These are phyloP conservation scores for Chloroclysta siterata DNA, from an alignment of 2,888 invertebrate species.

Conservation along the genomic window DNA sequence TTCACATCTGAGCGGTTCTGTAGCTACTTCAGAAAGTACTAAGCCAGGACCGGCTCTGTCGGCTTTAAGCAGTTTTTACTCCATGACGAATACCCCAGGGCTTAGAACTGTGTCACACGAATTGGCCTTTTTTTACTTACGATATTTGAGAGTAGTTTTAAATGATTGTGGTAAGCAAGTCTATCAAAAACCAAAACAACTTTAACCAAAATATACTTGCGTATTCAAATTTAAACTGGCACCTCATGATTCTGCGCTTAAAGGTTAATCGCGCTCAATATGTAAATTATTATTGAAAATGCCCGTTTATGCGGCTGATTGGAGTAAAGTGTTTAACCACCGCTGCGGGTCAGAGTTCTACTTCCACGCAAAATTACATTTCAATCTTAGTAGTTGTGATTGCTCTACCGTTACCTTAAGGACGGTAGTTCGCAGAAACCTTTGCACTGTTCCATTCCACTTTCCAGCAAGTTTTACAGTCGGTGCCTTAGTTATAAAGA, in stretches of 20 bases:
- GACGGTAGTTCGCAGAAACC: constrained; percentile 45
- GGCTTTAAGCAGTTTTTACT: too few relatives aligned
- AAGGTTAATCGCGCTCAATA: constrained; percentile 35
- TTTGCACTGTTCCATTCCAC: constrained; percentile 32
- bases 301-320: constrained; percentile 40
- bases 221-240: constrained; percentile 18
- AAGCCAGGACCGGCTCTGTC: too few relatives aligned
- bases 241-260: constrained; percentile 28
- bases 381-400: constrained; percentile 58
- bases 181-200: neutral
- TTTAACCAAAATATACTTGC: constrained; percentile 12
- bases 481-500: constrained; percentile 22
- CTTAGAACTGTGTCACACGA: too few relatives aligned
- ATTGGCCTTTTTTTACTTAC: too few relatives aligned
- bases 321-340: constrained; percentile 50
- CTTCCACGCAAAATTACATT: constrained; percentile 69
- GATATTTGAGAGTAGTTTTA: neutral
- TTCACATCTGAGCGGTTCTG: too few relatives aligned
- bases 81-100: too few relatives aligned
- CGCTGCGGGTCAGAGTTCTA: constrained; percentile 58
- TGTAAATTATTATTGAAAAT: constrained; percentile 41
- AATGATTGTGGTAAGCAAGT: neutral
- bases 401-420: constrained; percentile 46
- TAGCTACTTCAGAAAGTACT: too few relatives aligned
- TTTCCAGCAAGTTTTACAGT: constrained; percentile 28